Evolutionary conservation across 92 coral and sea anemone genomes (phyloP), one percentile per base, ranked within the genome.

Genomic region (Epizoanthus ramosus): DNA sequence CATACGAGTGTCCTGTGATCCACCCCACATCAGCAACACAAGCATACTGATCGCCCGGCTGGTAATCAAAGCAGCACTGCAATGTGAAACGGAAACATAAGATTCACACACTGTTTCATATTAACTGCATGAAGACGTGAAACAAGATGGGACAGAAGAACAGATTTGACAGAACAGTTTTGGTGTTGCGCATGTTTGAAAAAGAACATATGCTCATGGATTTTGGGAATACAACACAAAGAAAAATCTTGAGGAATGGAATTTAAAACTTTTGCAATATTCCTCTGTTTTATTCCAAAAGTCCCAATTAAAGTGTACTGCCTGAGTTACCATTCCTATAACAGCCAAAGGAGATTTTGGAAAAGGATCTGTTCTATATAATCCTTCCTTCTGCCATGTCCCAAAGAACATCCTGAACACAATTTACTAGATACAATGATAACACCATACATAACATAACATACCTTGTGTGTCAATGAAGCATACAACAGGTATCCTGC

Each of bases 1-100:
- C 98, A 81, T 96, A 96, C 3, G 98, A 90, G 75, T 96, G 99
- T 17, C 99, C 99, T 0, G 99, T 94, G 80, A 96, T 96, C 99
- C 99, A 96, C 16, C 99, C 99, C 60, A 96, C 91, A 63, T 96
- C 99, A 39, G 99, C 99, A 9, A 94, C 99, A 76, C 99, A 96
- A 31, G 98, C 93, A 85, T 86, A 96, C 43, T 94, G 88, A 63
- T 96, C 98, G 5, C 99, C 99, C 2, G 91, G 93, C 52, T 94
- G 84, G 87, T 91, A 96, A 84, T 91, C 99, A 66, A 96, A 94
- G 28, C 94, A 94, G 79, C 93, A 88, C 99, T 96, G 71, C 45
- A 80, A 70, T 12, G 21, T 28, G 50, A 23, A 64, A n/a, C 25
- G 45, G 73, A 35, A 24, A 63, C 3, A 23, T 52, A 31, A 14